Base-by-base conservation (phyloP, 2,888 invertebrate genomes). In the Drosophila falleni region DNA sequence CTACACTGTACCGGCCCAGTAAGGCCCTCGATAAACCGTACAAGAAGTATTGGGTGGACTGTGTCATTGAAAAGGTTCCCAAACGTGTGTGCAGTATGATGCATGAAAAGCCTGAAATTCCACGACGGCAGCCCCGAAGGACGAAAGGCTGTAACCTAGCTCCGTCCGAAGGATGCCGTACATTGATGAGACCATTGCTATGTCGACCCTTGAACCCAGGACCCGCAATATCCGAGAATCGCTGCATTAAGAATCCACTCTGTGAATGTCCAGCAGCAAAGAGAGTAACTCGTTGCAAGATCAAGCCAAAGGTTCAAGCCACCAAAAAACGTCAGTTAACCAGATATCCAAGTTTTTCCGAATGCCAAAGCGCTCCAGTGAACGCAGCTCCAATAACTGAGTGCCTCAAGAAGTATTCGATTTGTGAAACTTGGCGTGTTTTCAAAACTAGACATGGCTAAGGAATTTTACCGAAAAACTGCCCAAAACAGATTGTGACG, bases 331-430 rank as follows among this genome's bases (percentile, higher is more conserved):
- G 84, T 0, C 54, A 4, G 1, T 39, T 26, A 0, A 69, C 73
- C 6, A 63, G 55, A 9, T 83, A 83, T 26, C 81, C 74, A 4
- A 70, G 74, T 26, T 87, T 66, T 54, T 87, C 85, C 0, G 87
- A 87, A 37, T 71, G 65, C 29, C 10, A 46, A 3, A 37, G 29
- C 11, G 49, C 9, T 0, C 29, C 39, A 16, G 5, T 49, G 5
- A 16, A 33, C 0, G 5, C 5, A 0, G 0, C 0, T 10, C 44
- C 37, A 1, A 41, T 3, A 42, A 65, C 47, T 10, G 61, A 54
- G 13, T 71, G 70, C 26, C n/a, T 11, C 8, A 15, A 47, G 1
- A 15, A 16, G 0, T 6, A 15, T 1, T 26, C 59, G 4, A 5
- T 44, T 0, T 78, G 74, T 39, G 64, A 78, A 0, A 2, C 39